Conservation (phyloP, 2,888 invertebrate genomes). For the Drosophila infuscata region DNA sequence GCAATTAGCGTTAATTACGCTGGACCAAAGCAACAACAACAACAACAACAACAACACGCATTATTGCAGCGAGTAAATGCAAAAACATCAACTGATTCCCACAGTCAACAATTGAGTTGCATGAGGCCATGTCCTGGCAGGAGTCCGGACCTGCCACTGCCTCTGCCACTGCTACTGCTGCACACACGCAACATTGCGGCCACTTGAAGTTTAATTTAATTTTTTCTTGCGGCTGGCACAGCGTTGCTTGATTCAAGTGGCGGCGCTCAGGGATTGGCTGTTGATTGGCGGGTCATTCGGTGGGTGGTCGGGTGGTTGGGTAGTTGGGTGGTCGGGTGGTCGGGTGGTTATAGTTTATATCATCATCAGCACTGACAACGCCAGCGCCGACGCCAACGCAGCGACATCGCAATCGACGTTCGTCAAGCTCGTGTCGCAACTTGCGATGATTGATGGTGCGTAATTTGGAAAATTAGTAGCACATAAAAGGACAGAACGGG, state of each 20-base stretch:
- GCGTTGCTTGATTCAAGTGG: conserved; percentile 70
- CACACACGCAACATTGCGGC: conserved; percentile 69
- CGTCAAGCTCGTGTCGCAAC: conserved; percentile 73
- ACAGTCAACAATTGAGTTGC: conserved; percentile 46
- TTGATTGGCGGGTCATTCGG: conserved; percentile 45
- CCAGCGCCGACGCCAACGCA: conserved; percentile 37
- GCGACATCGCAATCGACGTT: conserved; percentile 63
- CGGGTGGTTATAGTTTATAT: conserved; percentile 54
- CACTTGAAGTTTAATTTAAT: conserved; percentile 80
- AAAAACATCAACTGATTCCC: conserved; percentile 47
- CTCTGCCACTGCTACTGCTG: conserved; percentile 14
- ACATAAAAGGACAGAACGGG: conserved; percentile 39
- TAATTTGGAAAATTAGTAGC: conserved; percentile 83
- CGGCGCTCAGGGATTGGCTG: conserved; percentile 70
- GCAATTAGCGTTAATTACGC: conserved; percentile 76
- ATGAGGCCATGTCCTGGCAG: conserved; percentile 30
- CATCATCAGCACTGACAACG: conserved; percentile 28
- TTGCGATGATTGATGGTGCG: conserved; percentile 83
- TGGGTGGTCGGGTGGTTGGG: conserved; percentile 29
- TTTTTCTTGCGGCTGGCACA: conserved; percentile 74
- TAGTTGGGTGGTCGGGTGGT: conserved; percentile 1
- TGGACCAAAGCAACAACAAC: conserved; percentile 40
- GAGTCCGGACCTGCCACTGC: conserved; percentile 34
- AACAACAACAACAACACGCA: conserved; percentile 20
- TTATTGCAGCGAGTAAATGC: conserved; percentile 29